phyloP scores from a whole-genome alignment of 2,888 invertebrate species.

The Arge pagana region DNA sequence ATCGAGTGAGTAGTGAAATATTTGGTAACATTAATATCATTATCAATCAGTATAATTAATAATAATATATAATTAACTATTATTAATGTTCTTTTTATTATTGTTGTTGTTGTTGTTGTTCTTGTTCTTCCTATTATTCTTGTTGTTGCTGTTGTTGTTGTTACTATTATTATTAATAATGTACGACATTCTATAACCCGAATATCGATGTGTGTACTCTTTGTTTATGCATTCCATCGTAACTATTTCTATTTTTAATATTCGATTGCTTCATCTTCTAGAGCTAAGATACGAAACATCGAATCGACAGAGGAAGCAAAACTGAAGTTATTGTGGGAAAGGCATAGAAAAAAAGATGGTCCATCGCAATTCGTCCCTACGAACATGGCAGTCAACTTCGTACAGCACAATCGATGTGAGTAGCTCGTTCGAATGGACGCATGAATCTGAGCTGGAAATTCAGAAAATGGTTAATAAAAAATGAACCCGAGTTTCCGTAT shows the following conservation, averaged over 20 bases:
- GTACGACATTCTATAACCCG: conserved; percentile 7
- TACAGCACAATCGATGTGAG: conserved; percentile 94
- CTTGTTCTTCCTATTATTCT: neutral
- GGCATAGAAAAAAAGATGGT: conserved; percentile 88
- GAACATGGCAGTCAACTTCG: conserved; percentile 98
- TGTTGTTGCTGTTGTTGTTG: conserved; percentile 19
- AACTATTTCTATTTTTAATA: too few species aligned
- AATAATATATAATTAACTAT: too few species aligned
- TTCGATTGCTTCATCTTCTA: too few species aligned
- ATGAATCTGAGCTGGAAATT: conserved; percentile 4
- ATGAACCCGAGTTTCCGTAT: too few species aligned
- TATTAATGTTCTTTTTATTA: too few species aligned
- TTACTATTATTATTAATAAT: conserved; percentile 1
- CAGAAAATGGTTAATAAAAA: too few species aligned
- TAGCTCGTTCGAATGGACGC: conserved; percentile 30
- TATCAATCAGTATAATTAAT: conserved; percentile 14
- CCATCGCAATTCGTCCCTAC: conserved; percentile 96
- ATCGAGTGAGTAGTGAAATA: conserved; percentile 85
- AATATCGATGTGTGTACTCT: too few species aligned
- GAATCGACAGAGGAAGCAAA: conserved; percentile 99
- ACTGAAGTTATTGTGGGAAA: conserved; percentile 85
- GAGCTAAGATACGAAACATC: conserved; percentile 96
- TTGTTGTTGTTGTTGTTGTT: neutral
- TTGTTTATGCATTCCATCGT: too few species aligned
- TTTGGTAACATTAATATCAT: neutral